Evolutionary conservation across 2,888 invertebrate species (phyloP).

Genomic region (Flabesymbios commensalis): DNA sequence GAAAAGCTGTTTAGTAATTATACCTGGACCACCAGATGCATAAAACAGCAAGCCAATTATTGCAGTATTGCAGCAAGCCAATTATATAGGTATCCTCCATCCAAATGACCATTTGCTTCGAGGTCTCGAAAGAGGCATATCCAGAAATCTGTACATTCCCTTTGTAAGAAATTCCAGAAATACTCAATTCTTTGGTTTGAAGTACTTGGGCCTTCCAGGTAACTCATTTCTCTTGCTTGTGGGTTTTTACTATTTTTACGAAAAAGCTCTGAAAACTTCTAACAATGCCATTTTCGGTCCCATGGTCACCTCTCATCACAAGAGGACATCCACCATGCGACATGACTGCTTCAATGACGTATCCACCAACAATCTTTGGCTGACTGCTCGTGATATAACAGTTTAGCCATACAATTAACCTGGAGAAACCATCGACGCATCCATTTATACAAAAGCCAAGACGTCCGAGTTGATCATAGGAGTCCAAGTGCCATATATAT

Average conservation of each 20-base stretch:
- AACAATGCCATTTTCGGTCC: background rate
- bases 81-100: too few species aligned
- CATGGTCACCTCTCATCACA: background rate
- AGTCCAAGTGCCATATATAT: background rate
- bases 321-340: background rate
- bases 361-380: background rate
- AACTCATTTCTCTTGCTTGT: background rate
- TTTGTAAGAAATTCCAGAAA: background rate
- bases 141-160: background rate
- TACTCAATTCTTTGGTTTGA: background rate
- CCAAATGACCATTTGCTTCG: too few species aligned
- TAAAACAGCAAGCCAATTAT: too few species aligned
- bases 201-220: background rate
- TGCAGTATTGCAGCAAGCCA: too few species aligned
- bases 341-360: background rate
- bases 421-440: background rate
- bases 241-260: background rate
- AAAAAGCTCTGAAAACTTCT: background rate
- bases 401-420: background rate
- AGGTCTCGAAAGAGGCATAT: too few species aligned
- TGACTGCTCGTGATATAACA: background rate
- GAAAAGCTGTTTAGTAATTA: too few species aligned
- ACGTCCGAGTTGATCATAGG: background rate
- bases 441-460: background rate
- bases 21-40: too few species aligned